These are phyloP conservation scores for Cyprinodon tularosa DNA, from an alignment of 2,113 vertebrate species.

Conservation along the genomic window DNA sequence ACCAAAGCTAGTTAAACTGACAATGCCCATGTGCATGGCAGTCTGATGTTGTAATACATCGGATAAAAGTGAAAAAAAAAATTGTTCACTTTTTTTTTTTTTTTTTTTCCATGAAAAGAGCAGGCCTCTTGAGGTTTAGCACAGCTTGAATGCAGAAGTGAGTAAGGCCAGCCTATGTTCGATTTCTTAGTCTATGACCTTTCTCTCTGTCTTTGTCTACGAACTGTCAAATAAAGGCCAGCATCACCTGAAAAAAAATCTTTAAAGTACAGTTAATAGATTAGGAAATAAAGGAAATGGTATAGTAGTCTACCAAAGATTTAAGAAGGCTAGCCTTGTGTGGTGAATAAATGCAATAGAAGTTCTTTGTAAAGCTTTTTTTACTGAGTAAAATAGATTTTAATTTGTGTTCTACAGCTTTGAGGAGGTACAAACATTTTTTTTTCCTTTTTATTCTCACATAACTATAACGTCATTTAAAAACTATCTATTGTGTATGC, in stretches of 20 bases:
- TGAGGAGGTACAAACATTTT: too few relatives aligned
- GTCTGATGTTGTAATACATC: too few relatives aligned
- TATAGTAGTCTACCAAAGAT: neutral
- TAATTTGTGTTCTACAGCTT: too few relatives aligned
- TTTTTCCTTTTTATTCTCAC: too few relatives aligned
- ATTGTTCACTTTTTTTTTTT: slow-evolving; percentile 57
- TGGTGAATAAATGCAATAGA: neutral
- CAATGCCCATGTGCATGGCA: too few relatives aligned
- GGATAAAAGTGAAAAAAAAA: too few relatives aligned
- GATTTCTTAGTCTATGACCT: neutral
- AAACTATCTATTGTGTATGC: too few relatives aligned
- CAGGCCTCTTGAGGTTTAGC: slow-evolving; percentile 3
- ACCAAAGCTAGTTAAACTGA: too few relatives aligned
- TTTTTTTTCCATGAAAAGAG: slow-evolving; percentile 44
- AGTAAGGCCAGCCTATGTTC: neutral
- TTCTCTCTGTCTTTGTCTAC: neutral
- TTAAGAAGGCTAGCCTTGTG: neutral
- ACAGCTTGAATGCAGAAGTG: neutral
- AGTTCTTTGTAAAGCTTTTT: too few relatives aligned
- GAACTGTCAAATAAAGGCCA: neutral
- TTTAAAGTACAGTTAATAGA: neutral
- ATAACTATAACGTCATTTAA: too few relatives aligned
- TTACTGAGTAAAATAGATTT: too few relatives aligned
- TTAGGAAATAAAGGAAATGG: slow-evolving; percentile 9
- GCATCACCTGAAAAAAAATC: neutral